Base-by-base conservation (phyloP, 2,797 vertebrate genomes). In the Parotocinclus haroldoi region DNA sequence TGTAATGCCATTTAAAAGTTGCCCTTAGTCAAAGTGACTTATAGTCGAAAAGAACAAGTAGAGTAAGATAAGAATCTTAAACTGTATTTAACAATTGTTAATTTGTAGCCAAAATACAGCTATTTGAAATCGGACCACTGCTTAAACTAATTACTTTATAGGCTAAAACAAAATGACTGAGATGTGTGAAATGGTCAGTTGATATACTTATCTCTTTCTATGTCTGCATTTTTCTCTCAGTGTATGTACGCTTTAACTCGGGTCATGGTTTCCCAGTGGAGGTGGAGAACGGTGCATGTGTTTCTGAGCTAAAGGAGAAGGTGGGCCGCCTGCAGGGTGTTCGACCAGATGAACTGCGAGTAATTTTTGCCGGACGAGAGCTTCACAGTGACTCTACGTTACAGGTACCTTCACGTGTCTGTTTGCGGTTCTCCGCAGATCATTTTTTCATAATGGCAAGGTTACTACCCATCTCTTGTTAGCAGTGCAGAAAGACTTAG, bases 321-420 rank as follows among this genome's bases (percentile, higher is more conserved):
- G 93, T 96, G 87, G 95, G 90, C 55, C 84, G 77, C 80, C 89
- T 90, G 85, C 93, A 92, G 77, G 92, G 91, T 19, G 91, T 96
- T 82, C 85, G 75, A 19, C 84, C 91, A 1, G 90, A 94, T 78
- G 83, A 83, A 39, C 85, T 98, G 61, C 81, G 83, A 58, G 93
- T 96, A 66, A 94, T 98, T 82, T 95, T 95, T 49, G 93, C 93
- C 0, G 93, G 93, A 45, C 89, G 88, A 76, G 93, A 95, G 85
- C 90, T 98, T 60, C 82, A 70, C 76, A 88, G 89, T 78, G 80
- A 85, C 74, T 80, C 84, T 84, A 93, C 91, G 0, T 87, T 97
- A 69, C 90, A 94, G 94, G 96, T 96, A 84, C 84, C 3, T 19
- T 9, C 18, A 19, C 10, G 19, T 19, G 7, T 58, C 37, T 37